Evolutionary conservation across 2,888 invertebrate genomes (phyloP).

Genomic region (Drosophila greeni): DNA sequence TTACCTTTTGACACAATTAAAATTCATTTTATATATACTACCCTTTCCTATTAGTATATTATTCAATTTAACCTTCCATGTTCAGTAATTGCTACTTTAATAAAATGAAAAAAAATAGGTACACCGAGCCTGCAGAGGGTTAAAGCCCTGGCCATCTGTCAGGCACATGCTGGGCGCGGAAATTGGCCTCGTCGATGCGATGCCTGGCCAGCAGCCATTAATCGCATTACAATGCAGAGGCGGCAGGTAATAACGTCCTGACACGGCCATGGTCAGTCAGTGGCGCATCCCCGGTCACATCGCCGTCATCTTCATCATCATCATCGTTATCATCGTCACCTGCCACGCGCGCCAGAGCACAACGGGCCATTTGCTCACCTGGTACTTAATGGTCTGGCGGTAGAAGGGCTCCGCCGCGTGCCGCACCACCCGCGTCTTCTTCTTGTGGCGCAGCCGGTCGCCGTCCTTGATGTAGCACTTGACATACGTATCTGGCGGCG

Average conservation of each 20-base stretch:
- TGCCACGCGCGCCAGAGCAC: slow-evolving; percentile 25
- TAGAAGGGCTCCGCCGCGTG: slow-evolving; percentile 91
- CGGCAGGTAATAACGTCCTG: slow-evolving; percentile 28
- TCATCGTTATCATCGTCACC: slow-evolving; percentile 20
- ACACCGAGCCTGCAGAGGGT: slow-evolving; percentile 11
- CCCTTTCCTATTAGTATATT: background rate
- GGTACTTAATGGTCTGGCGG: slow-evolving; percentile 92
- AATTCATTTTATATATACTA: background rate
- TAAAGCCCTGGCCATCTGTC: slow-evolving; percentile 18
- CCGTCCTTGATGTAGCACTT: slow-evolving; percentile 95
- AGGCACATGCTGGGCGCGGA: slow-evolving; percentile 14
- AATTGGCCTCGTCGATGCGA: slow-evolving; percentile 30
- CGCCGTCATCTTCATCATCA: slow-evolving; percentile 7
- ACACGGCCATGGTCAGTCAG: slow-evolving; percentile 21
- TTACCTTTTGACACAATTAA: too few relatives aligned
- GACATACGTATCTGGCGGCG: slow-evolving; percentile 92
- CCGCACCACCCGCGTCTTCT: slow-evolving; percentile 91
- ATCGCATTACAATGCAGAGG: slow-evolving; percentile 56
- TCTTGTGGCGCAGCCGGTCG: slow-evolving; percentile 92
- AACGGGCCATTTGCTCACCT: slow-evolving; percentile 77
- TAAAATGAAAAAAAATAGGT: background rate
- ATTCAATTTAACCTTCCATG: background rate
- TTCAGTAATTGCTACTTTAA: background rate
- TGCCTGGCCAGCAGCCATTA: slow-evolving; percentile 44
- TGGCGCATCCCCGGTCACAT: slow-evolving; percentile 11